These are phyloP conservation scores for Recurvirostra avosetta DNA, from an alignment of 2,113 vertebrate genomes.

Conservation along the genomic window DNA sequence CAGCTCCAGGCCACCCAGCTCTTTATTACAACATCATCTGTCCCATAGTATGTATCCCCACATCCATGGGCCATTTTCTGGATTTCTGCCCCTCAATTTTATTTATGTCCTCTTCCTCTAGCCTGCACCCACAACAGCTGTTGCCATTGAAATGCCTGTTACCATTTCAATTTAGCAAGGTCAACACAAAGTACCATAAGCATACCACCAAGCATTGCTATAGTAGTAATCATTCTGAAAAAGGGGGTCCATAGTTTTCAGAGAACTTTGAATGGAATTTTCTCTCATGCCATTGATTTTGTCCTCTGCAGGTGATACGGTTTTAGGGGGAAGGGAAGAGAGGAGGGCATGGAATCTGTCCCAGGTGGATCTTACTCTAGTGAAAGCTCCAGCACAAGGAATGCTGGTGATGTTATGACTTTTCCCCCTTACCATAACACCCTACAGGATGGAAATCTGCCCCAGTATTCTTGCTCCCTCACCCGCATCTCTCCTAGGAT, in stretches of 20 bases:
- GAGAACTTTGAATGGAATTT: neutral
- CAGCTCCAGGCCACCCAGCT: neutral
- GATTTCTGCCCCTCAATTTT: neutral
- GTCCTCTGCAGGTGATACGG: neutral
- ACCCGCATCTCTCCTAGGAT: neutral
- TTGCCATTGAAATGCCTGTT: neutral
- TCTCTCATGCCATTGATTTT: neutral
- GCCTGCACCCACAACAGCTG: neutral
- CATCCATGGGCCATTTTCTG: neutral
- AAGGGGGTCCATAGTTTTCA: neutral
- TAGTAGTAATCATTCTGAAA: neutral
- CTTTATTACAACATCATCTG: neutral
- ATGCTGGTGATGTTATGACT: accelerated
- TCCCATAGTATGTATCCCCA: neutral
- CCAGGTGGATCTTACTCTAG: neutral
- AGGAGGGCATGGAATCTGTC: neutral
- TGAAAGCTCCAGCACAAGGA: neutral
- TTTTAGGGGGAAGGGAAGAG: neutral
- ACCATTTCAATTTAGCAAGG: neutral
- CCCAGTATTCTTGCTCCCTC: neutral
- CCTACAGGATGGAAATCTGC: neutral
- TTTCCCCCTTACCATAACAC: neutral
- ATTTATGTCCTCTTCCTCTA: neutral
- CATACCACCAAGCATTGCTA: neutral
- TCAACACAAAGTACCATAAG: neutral